Base-by-base conservation (phyloP, 1,140 invertebrate genomes). In the Bombus picipes region DNA sequence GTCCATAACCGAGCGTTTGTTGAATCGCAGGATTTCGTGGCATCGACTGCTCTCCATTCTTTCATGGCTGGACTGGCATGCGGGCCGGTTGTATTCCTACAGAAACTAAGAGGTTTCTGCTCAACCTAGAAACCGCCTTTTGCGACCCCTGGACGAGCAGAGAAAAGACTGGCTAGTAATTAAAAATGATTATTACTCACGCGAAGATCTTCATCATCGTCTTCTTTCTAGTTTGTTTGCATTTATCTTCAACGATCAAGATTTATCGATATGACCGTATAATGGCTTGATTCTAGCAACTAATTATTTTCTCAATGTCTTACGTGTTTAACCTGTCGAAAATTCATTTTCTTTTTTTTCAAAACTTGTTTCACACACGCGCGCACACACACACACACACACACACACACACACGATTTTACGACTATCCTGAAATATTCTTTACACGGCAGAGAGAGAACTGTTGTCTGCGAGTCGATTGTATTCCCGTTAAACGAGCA, bases 71-170 rank as follows among this genome's bases (percentile, higher is more conserved):
- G 92, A 81, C 88, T 93, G 93, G 86, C 91, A 94, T 94, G 89
- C 91, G 91, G 94, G 91, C 91, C 93, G 92, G 80, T 87, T 62
- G 83, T 86, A 74, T 81, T 88, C 76, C 86, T 89, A 92, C 92
- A 91, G 91, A 93, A 93, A 92, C 85, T 85, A 93, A 93, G 92
- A 93, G 91, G 90, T 92, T 83, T 68, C 83, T 88, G 92, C 92
- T 92, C 94, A 94, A 94, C 93, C 93, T 94, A 93, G 93, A 93
- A 94, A 94, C 93, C 92, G 93, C 92, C 91, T 94, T 93, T 91
- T 90, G 89, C 72, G 87, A 34, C 39, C 80, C 59, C 39, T 43
- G 47, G 39, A 68, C 32, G 34, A 59, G 39, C 43, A 59, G 62
- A 85, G 71, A 81, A 68, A 81, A 34, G 53, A 79, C 86, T 81